Conservation (phyloP, 2,113 vertebrate genomes). For the Stercorarius parasiticus region DNA sequence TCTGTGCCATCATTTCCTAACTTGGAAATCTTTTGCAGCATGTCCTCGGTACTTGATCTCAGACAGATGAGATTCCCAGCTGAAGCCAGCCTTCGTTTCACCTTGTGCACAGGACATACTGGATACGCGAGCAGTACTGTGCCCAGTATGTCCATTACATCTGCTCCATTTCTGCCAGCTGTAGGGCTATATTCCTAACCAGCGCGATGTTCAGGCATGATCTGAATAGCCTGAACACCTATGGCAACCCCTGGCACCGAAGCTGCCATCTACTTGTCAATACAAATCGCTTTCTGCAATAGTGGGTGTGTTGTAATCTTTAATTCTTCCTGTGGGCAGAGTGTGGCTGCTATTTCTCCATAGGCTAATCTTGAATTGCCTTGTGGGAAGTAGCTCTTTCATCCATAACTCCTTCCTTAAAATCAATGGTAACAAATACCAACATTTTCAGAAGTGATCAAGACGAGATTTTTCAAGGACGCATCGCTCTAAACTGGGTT, state of each 20-base stretch:
- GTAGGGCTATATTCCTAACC: neutral
- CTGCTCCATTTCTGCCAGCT: neutral
- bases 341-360: neutral
- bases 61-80: neutral
- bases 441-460: neutral
- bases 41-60: neutral
- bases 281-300: neutral
- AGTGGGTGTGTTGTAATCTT: neutral
- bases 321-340: neutral
- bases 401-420: neutral
- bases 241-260: neutral
- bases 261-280: neutral
- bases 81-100: neutral
- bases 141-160: neutral
- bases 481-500: neutral
- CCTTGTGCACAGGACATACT: neutral
- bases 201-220: neutral
- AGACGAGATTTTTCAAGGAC: neutral
- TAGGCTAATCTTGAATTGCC: neutral
- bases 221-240: neutral
- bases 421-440: neutral
- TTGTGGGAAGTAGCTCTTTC: neutral
- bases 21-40: neutral
- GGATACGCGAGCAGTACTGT: neutral
- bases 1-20: neutral